Evolutionary conservation across 2,888 invertebrate species (phyloP).

Genomic region (Harmothoe impar): DNA sequence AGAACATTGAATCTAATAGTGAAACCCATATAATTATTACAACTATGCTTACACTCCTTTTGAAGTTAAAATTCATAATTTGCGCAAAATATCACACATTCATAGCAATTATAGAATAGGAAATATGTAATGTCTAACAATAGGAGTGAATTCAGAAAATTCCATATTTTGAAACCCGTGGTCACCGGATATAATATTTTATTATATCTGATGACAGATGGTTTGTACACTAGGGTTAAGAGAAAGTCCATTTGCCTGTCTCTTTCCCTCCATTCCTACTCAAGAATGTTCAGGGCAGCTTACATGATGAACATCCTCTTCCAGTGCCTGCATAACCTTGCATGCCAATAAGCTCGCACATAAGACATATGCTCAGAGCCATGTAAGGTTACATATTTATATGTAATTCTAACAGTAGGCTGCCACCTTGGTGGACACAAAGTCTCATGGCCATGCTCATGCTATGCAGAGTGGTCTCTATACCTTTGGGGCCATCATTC

Average conservation of each 20-base stretch:
- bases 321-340: conserved; percentile 47
- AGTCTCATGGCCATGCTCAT: no score
- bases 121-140: background rate
- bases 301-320: conserved; percentile 8
- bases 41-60: no score
- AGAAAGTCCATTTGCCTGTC: conserved; percentile 53
- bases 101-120: background rate
- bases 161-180: background rate
- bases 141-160: background rate
- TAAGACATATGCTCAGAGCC: background rate
- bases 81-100: background rate
- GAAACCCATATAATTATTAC: no score
- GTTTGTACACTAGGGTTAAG: conserved; percentile 38
- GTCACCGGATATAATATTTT: background rate
- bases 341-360: background rate
- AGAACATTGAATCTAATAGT: no score
- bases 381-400: conserved; percentile 12
- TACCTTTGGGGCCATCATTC: no score
- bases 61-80: no score
- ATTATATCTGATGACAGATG: conserved; percentile 4
- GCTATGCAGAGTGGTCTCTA: no score
- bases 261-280: conserved; percentile 53
- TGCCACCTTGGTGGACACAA: no score
- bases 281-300: conserved; percentile 21
- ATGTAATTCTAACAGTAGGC: no score